A percentile compares a stretch with the other conserved stretches of the same genome.
Evolutionary conservation across 2,113 vertebrate genomes (phyloP).

Genomic region (Potamarius usumacintae): DNA sequence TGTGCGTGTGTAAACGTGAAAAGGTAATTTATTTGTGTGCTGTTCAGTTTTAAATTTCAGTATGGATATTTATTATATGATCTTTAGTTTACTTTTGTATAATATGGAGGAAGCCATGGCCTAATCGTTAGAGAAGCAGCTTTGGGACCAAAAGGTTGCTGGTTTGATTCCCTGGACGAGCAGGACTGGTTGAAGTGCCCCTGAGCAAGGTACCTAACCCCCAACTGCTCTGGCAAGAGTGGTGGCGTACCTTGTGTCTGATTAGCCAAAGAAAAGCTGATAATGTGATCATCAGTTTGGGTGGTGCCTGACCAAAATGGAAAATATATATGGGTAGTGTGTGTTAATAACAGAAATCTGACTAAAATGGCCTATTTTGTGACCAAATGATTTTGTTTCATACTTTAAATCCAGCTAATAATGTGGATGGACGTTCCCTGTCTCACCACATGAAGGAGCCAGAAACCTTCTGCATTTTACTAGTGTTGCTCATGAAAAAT

Average conservation of each 20-base stretch:
- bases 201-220: too few species aligned
- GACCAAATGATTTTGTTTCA: not conserved
- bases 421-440: not conserved
- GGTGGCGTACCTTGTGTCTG: too few species aligned
- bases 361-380: not conserved
- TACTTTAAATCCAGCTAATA: not conserved
- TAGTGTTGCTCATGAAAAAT: not conserved
- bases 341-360: not conserved
- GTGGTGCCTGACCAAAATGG: too few species aligned
- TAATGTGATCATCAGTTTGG: too few species aligned
- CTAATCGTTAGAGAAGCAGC: too few species aligned
- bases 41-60: not conserved
- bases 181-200: too few species aligned
- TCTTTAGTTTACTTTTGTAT: not conserved
- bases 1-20: not conserved
- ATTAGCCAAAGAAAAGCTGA: too few species aligned
- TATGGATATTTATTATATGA: not conserved
- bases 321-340: too few species aligned
- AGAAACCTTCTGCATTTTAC: conserved; percentile 9
- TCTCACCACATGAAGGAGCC: conserved; percentile 37
- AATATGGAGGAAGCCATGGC: too few species aligned
- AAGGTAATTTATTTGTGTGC: not conserved
- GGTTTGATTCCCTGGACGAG: too few species aligned
- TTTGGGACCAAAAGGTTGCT: too few species aligned
- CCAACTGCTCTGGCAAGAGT: too few species aligned